phyloP scores from a whole-genome alignment of 2,888 invertebrate genomes.

The Dicranocentrus wangi region DNA sequence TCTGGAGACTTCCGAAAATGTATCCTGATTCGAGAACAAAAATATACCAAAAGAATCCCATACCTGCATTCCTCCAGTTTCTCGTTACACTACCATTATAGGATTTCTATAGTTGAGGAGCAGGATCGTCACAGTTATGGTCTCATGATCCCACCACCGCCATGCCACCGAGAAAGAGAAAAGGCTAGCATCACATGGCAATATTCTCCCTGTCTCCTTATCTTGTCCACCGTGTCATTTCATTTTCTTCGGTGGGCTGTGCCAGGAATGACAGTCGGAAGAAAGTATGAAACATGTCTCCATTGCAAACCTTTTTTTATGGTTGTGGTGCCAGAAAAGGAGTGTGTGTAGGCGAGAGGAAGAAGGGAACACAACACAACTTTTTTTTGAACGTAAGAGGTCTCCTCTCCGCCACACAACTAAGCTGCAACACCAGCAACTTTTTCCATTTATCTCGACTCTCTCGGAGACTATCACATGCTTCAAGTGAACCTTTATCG shows the following conservation, averaged over 20 bases:
- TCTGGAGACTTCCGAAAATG: not conserved
- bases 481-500: not conserved
- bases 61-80: not conserved
- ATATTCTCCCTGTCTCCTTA: constrained; percentile 65
- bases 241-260: constrained; percentile 58
- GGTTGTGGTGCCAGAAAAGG: constrained; percentile 28
- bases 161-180: too few relatives aligned
- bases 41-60: too few relatives aligned
- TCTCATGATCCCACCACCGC: constrained; percentile 34
- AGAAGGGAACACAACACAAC: not conserved
- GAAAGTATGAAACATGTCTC: constrained; percentile 59
- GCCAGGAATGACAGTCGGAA: constrained; percentile 62
- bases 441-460: constrained; percentile 55
- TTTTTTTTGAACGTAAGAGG: not conserved
- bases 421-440: constrained; percentile 44
- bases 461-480: not conserved
- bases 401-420: not conserved
- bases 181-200: constrained; percentile 44
- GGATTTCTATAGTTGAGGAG: not conserved
- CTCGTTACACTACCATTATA: not conserved
- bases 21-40: not conserved
- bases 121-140: constrained; percentile 50
- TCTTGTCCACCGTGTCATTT: constrained; percentile 64
- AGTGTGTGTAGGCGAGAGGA: not conserved
- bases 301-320: constrained; percentile 30